These are phyloP conservation scores for Tuberolachnus salignus DNA, from an alignment of 2,888 invertebrate species.

Conservation along the genomic window DNA sequence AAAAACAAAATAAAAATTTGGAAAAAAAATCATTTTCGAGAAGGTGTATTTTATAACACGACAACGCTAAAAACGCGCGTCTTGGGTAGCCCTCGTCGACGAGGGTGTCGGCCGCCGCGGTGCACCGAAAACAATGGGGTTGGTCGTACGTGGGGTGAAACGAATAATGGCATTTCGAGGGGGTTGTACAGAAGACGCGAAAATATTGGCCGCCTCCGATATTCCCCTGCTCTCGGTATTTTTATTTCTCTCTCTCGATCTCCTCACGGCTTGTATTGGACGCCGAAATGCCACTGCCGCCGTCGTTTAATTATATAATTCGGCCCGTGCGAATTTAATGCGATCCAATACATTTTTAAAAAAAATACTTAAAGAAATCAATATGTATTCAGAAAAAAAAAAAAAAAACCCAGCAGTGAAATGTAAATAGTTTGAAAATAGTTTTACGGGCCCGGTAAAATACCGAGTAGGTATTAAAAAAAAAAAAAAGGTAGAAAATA, in stretches of 20 bases:
- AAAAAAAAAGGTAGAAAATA: no score
- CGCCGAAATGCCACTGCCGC: neutral
- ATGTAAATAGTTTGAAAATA: no score
- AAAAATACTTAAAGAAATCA: no score
- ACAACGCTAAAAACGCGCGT: neutral
- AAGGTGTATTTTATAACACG: neutral
- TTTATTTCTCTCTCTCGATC: neutral
- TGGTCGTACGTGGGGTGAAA: neutral
- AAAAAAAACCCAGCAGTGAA: no score
- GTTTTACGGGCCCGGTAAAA: no score
- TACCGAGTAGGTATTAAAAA: no score
- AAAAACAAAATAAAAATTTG: neutral
- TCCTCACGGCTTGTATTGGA: neutral
- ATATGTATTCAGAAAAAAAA: no score
- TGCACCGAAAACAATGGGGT: slow-evolving; percentile 22
- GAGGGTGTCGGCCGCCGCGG: slow-evolving; percentile 24
- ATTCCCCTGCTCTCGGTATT: neutral
- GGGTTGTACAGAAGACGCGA: slow-evolving; percentile 12
- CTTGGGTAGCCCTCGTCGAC: slow-evolving; percentile 10
- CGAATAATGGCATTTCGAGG: slow-evolving; percentile 8
- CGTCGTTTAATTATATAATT: no score
- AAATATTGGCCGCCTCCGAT: slow-evolving; percentile 30
- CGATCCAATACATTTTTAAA: no score
- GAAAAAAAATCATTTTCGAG: neutral
- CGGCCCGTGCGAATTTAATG: no score